phyloP scores from a whole-genome alignment of 2,888 invertebrate species.

The Tenthredo scrophulariae region DNA sequence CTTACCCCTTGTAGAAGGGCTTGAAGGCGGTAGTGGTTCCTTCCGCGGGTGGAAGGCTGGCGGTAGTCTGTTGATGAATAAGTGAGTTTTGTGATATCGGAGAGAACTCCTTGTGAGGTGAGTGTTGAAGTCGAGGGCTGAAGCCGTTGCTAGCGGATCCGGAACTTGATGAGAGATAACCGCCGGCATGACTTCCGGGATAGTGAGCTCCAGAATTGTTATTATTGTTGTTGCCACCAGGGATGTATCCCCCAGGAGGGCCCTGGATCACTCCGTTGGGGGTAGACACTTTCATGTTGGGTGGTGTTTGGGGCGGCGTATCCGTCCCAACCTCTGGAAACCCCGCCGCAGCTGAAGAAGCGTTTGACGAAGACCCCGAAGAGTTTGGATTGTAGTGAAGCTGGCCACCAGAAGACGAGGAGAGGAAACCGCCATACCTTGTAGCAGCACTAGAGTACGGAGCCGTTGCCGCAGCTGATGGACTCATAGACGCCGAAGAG shows the following conservation, averaged over 20 bases:
- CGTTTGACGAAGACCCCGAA: conserved; percentile 76
- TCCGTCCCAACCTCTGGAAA: conserved; percentile 93
- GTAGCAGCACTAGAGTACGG: conserved; percentile 77
- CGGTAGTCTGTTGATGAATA: conserved; percentile 75
- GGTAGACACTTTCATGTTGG: conserved; percentile 94
- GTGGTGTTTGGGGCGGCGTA: conserved; percentile 96
- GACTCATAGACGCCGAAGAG: conserved; percentile 75
- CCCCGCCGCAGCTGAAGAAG: conserved; percentile 86
- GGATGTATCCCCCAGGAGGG: conserved; percentile 84
- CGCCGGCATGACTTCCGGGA: conserved; percentile 73
- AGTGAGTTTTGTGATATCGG: conserved; percentile 73
- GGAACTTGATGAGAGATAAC: conserved; percentile 80
- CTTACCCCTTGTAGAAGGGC: conserved; percentile 94
- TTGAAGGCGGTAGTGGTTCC: conserved; percentile 86
- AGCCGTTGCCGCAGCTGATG: conserved; percentile 76
- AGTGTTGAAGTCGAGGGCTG: conserved; percentile 79
- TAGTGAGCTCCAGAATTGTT: conserved; percentile 65
- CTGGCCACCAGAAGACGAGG: conserved; percentile 74
- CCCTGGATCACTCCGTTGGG: conserved; percentile 78
- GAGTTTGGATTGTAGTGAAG: conserved; percentile 76
- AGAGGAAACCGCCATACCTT: conserved; percentile 78
- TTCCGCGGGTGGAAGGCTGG: conserved; percentile 75
- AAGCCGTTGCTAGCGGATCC: conserved; percentile 80
- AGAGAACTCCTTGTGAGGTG: conserved; percentile 77
- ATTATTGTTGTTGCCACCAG: conserved; percentile 81